Evolutionary conservation across 2,888 invertebrate genomes (phyloP), one percentile per base, ranked within the genome.

Genomic region (Hyposoter didymator): DNA sequence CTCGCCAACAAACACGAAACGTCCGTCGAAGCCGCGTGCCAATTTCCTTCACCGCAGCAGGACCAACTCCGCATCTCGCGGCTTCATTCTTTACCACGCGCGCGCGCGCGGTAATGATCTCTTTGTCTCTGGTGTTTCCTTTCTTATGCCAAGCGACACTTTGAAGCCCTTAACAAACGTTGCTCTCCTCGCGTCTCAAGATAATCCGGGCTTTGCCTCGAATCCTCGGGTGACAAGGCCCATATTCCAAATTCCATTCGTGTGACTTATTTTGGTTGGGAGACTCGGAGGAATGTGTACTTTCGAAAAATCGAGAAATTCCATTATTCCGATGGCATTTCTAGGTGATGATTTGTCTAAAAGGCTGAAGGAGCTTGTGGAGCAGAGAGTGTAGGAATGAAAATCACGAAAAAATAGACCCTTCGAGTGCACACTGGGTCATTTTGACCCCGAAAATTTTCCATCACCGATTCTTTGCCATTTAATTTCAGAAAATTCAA

Each of bases 51-150:
- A 59, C 55, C 6, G 22, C 12, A 35, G 12, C 64, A 35, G n/a
- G 32, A n/a, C 64, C 66, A 75, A 76, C 72, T 76, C 72, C 80
- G 75, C 8, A 76, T 87, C 87, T 87, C 87, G 88, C 87, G 88
- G 88, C 89, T 90, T 92, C n/a, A n/a, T n/a, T 91, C 91, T 91
- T 90, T 84, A 47, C 69, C 47, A 28, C 69, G 62, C 0, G 87
- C 88, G 81, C 69, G 62, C 0, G 87, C 88, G 81, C 88, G 87
- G 91, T 92, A 92, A 92, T 91, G 92, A 93, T 92, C 92, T 92
- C 92, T 93, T 93, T 93, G 92, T 93, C 91, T 92, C 73, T 55
- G 78, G 85, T 79, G 67, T 76, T 39, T 35, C 62, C 80, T 82
- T 75, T 82, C 69, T 66, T 75, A 64, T 80, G 80, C 80, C 82